Base-by-base conservation (phyloP, 1,140 invertebrate genomes). In the Teleogryllus occipitalis region DNA sequence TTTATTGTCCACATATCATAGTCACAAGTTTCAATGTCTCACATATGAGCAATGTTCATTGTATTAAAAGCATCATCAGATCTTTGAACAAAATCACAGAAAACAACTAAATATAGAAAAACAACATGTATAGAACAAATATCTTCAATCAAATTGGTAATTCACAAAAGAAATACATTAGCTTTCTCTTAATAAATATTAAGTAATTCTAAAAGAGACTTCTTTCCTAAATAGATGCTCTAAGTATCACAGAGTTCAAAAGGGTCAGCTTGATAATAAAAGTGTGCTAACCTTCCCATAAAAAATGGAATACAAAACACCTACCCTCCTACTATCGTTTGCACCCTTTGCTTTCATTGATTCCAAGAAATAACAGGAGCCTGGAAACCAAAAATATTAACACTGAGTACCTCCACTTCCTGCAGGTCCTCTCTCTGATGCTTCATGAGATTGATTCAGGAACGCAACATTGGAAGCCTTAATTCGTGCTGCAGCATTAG, bases 401-500 rank as follows among this genome's bases (percentile, higher is more conserved):
- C 79, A 80, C 39, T 65, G 79, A 7, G 74, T 54, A 76, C 79
- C 54, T 27, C 78, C 78, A 76, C 79, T 54, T 14, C 65, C 78
- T 15, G 18, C n/a, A 7, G 18, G 27, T 7, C 47, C 46, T 27
- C 54, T 21, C 7, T 76, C 65, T 8, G 79, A 21, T 27, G 65
- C 39, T 21, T 88, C 86, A 81, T 88, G 87, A 15, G 87, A 88
- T 80, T 93, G 92, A 85, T 92, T 93, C 0, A 94, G 86, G 86
- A 94, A 91, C 4, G 92, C 88, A 46, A 94, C 88, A 82, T 94
- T 94, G 81, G 92, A 92, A 6, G 92, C 90, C 84, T 94, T 94
- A 72, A 94, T 88, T 80, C 91, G 88, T 0, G 91, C 88, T 73
- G 90, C 89, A 78, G 90, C 87, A 18, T 79, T 77, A 74, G 90